phyloP scores from a whole-genome alignment of 1,140 invertebrate species.

The Hylyphantes graminicola region DNA sequence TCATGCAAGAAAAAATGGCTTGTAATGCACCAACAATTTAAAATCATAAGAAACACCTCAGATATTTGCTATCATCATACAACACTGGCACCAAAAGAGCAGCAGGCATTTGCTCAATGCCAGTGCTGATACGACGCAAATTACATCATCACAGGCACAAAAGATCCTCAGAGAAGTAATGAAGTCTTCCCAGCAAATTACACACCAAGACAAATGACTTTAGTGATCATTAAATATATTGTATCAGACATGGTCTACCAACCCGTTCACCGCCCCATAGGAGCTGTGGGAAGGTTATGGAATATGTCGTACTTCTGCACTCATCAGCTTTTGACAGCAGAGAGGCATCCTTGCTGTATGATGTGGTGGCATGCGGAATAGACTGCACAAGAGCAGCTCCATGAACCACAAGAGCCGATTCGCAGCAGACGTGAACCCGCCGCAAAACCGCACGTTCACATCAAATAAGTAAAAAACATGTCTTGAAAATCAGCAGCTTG shows the following conservation, averaged over 20 bases:
- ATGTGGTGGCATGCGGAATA: constrained; percentile 43
- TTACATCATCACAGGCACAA: constrained; percentile 36
- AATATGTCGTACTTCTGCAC: constrained; percentile 34
- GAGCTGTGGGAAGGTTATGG: constrained; percentile 37
- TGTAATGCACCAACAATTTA: no score
- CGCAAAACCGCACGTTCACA: no score
- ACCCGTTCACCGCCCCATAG: constrained; percentile 12
- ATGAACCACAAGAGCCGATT: constrained; percentile 12
- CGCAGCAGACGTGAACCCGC: no score
- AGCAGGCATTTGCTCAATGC: no score
- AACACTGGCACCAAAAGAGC: no score
- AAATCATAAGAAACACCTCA: no score
- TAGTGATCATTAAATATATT: background rate
- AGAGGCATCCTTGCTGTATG: constrained; percentile 37
- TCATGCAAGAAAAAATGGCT: no score
- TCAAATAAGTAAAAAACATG: no score
- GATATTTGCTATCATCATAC: no score
- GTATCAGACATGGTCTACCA: constrained; percentile 48
- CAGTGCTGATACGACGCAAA: constrained; percentile 18
- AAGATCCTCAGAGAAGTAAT: background rate
- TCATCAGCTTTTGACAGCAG: background rate
- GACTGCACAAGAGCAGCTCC: constrained; percentile 50
- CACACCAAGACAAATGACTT: no score
- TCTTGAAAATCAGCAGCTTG: no score
- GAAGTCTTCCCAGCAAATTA: no score